Conservation (phyloP, 2,888 invertebrate species). For the Yponomeuta sedellus region DNA sequence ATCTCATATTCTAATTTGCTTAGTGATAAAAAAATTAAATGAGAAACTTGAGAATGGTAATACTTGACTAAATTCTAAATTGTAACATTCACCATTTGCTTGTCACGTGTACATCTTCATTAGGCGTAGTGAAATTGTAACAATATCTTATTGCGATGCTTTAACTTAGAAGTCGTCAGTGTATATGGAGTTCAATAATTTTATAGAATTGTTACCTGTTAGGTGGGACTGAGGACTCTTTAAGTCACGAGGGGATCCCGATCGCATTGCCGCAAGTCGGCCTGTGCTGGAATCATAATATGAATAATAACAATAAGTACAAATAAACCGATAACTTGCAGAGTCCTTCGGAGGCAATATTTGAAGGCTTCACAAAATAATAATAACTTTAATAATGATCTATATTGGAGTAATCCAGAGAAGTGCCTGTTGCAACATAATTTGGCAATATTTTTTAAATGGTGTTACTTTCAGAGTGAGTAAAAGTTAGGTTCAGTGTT, state of each 20-base stretch:
- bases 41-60: constrained; percentile 58
- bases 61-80: constrained; percentile 71
- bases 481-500: constrained; percentile 56
- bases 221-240: constrained; percentile 51
- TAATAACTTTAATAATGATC: constrained; percentile 64
- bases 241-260: constrained; percentile 27
- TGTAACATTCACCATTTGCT: constrained; percentile 59
- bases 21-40: constrained; percentile 52
- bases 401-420: constrained; percentile 75
- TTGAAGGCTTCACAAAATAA: constrained; percentile 60
- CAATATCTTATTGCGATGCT: constrained; percentile 76
- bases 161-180: constrained; percentile 71
- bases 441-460: constrained; percentile 73
- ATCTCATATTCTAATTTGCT: constrained; percentile 77
- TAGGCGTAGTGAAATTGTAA: constrained; percentile 67
- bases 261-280: neutral
- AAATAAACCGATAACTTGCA: constrained; percentile 50
- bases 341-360: constrained; percentile 64
- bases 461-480: constrained; percentile 57
- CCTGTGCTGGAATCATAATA: constrained; percentile 29
- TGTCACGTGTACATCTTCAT: constrained; percentile 52
- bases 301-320: constrained; percentile 58
- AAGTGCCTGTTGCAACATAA: constrained; percentile 75
- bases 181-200: constrained; percentile 66
- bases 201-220: constrained; percentile 59